These are phyloP conservation scores for Tenthredo notha DNA, from an alignment of 2,888 invertebrate species.

Conservation along the genomic window DNA sequence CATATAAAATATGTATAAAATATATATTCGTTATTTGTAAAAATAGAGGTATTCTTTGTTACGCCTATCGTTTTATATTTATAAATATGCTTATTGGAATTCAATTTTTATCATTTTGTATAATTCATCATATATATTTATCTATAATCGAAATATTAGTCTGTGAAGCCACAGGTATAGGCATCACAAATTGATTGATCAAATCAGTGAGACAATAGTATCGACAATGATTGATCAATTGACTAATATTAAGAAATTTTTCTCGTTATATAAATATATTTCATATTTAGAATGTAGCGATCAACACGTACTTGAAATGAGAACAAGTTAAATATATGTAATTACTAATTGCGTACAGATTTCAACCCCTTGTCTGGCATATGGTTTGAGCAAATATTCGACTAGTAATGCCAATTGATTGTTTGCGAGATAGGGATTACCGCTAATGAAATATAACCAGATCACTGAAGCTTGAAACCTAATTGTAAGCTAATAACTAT, in stretches of 20 bases:
- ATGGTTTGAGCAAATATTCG: slow-evolving; percentile 38
- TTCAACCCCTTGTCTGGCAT: neutral
- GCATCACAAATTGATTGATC: neutral
- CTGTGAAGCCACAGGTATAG: neutral
- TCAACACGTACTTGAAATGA: neutral
- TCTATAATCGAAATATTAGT: neutral
- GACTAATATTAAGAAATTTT: neutral
- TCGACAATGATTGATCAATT: neutral
- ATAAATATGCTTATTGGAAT: neutral
- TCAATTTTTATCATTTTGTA: neutral
- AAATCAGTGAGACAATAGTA: neutral
- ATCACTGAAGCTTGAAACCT: neutral
- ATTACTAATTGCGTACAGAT: neutral
- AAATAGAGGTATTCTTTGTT: neutral
- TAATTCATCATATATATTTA: neutral
- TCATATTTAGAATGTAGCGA: neutral
- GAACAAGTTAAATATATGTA: neutral
- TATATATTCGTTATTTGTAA: neutral
- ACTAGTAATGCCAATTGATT: slow-evolving; percentile 1
- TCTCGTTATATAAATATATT: neutral
- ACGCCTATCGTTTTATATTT: neutral
- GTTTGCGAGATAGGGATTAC: neutral
- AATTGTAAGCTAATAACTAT: neutral
- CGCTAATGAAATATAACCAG: neutral
- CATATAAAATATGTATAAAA: slow-evolving; percentile 4